These are phyloP conservation scores for Oscheius sp. DNA, from an alignment of 2,888 invertebrate species.

Conservation along the genomic window DNA sequence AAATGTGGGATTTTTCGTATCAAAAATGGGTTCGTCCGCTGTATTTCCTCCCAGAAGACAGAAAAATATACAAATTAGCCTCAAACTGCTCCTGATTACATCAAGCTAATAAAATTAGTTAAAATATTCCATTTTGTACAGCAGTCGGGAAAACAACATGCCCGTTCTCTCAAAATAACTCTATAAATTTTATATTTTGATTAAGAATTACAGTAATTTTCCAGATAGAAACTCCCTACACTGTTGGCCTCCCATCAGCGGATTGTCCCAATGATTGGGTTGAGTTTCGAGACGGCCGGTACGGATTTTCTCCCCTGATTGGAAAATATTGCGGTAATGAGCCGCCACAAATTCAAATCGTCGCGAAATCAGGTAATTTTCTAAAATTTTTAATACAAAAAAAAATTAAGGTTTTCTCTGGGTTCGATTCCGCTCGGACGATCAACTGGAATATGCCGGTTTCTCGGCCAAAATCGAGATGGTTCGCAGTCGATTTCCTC, in stretches of 20 bases:
- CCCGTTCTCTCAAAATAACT: no score
- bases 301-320: conserved; percentile 73
- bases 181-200: no score
- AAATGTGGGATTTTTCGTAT: no score
- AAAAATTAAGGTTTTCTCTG: conserved; percentile 70
- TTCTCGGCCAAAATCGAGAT: conserved; percentile 74
- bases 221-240: conserved; percentile 69
- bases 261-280: conserved; percentile 70
- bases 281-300: conserved; percentile 76
- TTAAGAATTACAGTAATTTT: conserved; percentile 12
- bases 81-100: no score
- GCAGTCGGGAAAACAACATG: no score
- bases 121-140: no score
- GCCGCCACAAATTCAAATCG: conserved; percentile 58
- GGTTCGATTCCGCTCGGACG: conserved; percentile 75
- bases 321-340: conserved; percentile 68
- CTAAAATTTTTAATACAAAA: neutral
- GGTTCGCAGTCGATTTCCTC: conserved; percentile 29
- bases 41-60: no score
- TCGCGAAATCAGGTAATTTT: conserved; percentile 57
- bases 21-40: no score
- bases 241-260: conserved; percentile 43
- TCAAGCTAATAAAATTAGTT: no score
- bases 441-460: conserved; percentile 74
- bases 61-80: no score